These are phyloP conservation scores for Drosophila watanabei DNA, from an alignment of 1,140 invertebrate species.

Conservation along the genomic window DNA sequence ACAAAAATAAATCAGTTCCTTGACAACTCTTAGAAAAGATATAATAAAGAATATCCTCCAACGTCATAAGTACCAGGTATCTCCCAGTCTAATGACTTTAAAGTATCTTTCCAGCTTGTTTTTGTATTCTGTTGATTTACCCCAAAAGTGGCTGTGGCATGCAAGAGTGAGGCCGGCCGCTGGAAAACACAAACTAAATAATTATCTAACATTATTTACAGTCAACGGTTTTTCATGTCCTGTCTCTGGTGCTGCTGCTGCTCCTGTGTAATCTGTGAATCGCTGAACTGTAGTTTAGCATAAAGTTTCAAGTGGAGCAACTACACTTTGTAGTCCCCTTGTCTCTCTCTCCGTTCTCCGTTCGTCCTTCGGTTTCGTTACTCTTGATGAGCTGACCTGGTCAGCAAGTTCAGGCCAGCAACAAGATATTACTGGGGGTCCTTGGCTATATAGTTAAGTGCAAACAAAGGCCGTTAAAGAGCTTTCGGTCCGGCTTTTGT, in stretches of 20 bases:
- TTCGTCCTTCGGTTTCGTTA: background rate
- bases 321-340: constrained; percentile 15
- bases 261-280: constrained; percentile 68
- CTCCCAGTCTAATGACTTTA: background rate
- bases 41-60: background rate
- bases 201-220: constrained; percentile 83
- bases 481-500: constrained; percentile 59
- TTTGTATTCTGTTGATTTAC: constrained; percentile 57
- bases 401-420: constrained; percentile 51
- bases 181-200: constrained; percentile 69
- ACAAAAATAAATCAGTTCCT: too few relatives aligned
- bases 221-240: constrained; percentile 65
- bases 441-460: constrained; percentile 51
- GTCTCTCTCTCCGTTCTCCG: background rate
- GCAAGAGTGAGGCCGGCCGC: constrained; percentile 11
- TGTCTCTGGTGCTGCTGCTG: constrained; percentile 6
- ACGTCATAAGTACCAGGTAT: background rate
- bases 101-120: background rate
- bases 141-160: constrained; percentile 49
- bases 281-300: constrained; percentile 81
- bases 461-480: constrained; percentile 70
- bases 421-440: constrained; percentile 49
- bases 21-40: background rate
- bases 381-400: constrained; percentile 52
- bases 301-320: constrained; percentile 73